Evolutionary conservation across 2,113 vertebrate genomes (phyloP).

Genomic region (Micronycteris hirsuta): DNA sequence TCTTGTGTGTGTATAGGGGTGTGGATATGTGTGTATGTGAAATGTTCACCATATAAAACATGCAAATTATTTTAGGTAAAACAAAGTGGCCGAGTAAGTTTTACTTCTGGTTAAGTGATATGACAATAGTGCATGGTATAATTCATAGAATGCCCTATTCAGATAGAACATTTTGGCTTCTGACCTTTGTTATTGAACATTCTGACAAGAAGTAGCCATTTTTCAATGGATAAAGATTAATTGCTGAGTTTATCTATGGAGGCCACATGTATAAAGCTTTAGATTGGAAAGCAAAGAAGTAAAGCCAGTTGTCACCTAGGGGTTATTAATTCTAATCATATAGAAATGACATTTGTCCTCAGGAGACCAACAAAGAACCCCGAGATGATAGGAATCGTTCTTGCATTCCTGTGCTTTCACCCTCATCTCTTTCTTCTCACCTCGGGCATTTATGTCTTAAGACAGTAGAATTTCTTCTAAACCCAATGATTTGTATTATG

Average conservation of each 20-base stretch:
- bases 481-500: not conserved
- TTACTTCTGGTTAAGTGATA: not conserved
- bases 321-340: constrained; percentile 43
- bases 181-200: not conserved
- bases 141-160: not conserved
- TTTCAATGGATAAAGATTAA: constrained; percentile 50
- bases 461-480: not conserved
- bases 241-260: constrained; percentile 43
- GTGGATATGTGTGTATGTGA: not conserved
- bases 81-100: not conserved
- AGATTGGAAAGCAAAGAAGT: constrained; percentile 3
- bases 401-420: not conserved
- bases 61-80: not conserved
- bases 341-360: not conserved
- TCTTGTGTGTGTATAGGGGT: not conserved
- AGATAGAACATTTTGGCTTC: not conserved
- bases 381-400: not conserved
- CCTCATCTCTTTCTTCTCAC: not conserved
- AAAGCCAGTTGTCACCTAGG: constrained; percentile 33
- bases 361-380: not conserved
- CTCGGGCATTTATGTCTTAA: not conserved
- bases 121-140: not conserved
- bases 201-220: constrained; percentile 9
- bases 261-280: constrained; percentile 20
- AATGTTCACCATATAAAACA: not conserved